Base-by-base conservation (phyloP, 2,888 invertebrate genomes). In the Phragmatobia fuliginosa region DNA sequence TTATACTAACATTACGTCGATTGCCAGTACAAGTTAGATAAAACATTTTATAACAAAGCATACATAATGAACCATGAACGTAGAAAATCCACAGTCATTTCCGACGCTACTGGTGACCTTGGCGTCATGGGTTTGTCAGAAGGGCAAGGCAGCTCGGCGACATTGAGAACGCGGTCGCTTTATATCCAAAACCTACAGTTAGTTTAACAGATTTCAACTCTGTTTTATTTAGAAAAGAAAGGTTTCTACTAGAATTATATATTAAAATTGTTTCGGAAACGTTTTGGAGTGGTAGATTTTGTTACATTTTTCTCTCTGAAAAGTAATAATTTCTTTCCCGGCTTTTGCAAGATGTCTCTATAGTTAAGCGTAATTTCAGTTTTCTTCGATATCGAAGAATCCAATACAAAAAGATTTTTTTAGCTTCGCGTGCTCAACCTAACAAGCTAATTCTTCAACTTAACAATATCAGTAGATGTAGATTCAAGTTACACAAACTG, bases 111-210 rank as follows among this genome's bases (percentile, higher is more conserved):
- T 63, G 63, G 49, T 74, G 70, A 68, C 74, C 74, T 74, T 74
- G 72, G 56, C 61, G 45, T 36, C 66, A 67, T 59, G 61, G 67
- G 59, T 56, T 74, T 56, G 72, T 71, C 73, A 70, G 70, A 76
- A 73, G 66, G 74, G 71, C 74, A 71, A 70, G 68, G 62, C 81
- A 76, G 66, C 72, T 67, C 73, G 70, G 75, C 81, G 84, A 83
- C 87, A 86, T 83, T 87, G 85, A 84, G 79, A 86, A 87, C 85
- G 83, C 87, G 87, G 87, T 84, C 84, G 80, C 78, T 75, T 73
- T 74, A 78, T 77, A 82, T 75, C 83, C 82, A 83, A 85, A 86
- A 86, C 83, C 84, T 77, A 84, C 85, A 82, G 82, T 75, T 76
- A 11, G 73, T 78, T 74, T 62, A 49, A 77, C 69, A 66, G 66